phyloP scores from a whole-genome alignment of 2,888 invertebrate genomes.

The Subacronicta megacephala region DNA sequence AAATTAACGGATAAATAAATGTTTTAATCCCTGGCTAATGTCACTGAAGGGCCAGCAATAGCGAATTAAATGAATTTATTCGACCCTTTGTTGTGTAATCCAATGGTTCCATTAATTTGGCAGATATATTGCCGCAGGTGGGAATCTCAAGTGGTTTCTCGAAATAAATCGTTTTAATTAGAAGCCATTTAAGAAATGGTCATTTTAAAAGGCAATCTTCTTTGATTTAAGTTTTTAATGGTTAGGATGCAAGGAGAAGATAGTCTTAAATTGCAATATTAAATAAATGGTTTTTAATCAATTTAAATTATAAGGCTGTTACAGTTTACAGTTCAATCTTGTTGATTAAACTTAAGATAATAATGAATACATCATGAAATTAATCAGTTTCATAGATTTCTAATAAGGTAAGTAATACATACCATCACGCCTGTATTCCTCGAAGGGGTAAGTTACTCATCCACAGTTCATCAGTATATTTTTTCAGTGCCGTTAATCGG shows the following conservation, averaged over 20 bases:
- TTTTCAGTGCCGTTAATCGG: too few relatives aligned
- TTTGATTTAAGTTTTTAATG: conserved; percentile 30
- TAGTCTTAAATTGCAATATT: too few relatives aligned
- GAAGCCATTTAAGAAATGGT: conserved; percentile 36
- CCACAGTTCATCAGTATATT: too few relatives aligned
- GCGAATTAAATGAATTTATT: conserved; percentile 60
- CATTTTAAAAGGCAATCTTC: conserved; percentile 31
- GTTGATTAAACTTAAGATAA: too few relatives aligned
- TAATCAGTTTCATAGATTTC: too few relatives aligned
- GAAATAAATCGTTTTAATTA: conserved; percentile 54
- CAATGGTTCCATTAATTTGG: conserved; percentile 34
- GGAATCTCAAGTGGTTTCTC: conserved; percentile 27
- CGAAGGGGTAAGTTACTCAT: too few relatives aligned
- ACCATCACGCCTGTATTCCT: too few relatives aligned
- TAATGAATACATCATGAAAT: too few relatives aligned
- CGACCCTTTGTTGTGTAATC: conserved; percentile 43
- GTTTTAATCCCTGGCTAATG: conserved; percentile 44
- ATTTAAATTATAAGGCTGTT: too few relatives aligned
- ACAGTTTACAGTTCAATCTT: too few relatives aligned
- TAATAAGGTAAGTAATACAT: too few relatives aligned
- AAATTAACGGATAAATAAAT: conserved; percentile 46
- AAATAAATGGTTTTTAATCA: too few relatives aligned
- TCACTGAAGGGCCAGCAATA: conserved; percentile 40
- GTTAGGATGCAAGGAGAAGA: not conserved
- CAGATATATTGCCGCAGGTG: conserved; percentile 50